A percentile compares a stretch with the other conserved stretches of the same genome.
These are phyloP conservation scores for Lacerta bilineata DNA, from an alignment of 2,797 vertebrate species.

Conservation along the genomic window DNA sequence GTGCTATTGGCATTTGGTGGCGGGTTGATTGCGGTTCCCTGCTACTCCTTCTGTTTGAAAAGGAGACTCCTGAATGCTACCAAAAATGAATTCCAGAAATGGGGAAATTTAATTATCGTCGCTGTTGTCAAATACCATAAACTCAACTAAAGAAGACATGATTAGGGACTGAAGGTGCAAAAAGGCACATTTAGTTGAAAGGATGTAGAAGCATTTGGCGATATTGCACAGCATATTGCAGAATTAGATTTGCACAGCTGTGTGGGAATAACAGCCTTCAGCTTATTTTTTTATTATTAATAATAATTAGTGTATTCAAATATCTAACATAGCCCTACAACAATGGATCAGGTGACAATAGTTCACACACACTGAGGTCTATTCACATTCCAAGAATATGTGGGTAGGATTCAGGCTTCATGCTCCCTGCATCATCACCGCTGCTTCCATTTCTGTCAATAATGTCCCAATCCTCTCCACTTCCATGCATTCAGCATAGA, in stretches of 20 bases:
- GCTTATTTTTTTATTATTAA: conserved; percentile 34
- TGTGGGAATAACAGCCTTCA: conserved; percentile 25
- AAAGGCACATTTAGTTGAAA: conserved; percentile 40
- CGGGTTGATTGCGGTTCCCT: conserved; percentile 55
- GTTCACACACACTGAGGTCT: background rate
- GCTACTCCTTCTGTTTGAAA: conserved; percentile 31
- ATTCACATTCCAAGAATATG: too few relatives aligned
- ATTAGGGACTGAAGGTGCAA: conserved; percentile 23
- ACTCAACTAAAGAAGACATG: conserved; percentile 6
- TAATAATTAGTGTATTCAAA: background rate
- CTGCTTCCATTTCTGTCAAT: too few relatives aligned
- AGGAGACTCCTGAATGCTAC: conserved; percentile 36
- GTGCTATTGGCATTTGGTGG: conserved; percentile 49
- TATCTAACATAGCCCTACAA: background rate
- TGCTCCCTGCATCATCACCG: too few relatives aligned
- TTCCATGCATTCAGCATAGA: too few relatives aligned
- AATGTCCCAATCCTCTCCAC: too few relatives aligned
- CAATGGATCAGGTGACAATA: conserved; percentile 16
- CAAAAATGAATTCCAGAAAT: conserved; percentile 59
- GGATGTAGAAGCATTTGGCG: conserved; percentile 18
- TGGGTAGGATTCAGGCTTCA: too few relatives aligned
- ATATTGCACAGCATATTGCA: conserved; percentile 27
- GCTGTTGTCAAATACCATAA: conserved; percentile 22
- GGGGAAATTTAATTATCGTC: conserved; percentile 38
- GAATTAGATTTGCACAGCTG: conserved; percentile 43